phyloP scores from a whole-genome alignment of 2,797 vertebrate species.

The Astyanax mexicanus region DNA sequence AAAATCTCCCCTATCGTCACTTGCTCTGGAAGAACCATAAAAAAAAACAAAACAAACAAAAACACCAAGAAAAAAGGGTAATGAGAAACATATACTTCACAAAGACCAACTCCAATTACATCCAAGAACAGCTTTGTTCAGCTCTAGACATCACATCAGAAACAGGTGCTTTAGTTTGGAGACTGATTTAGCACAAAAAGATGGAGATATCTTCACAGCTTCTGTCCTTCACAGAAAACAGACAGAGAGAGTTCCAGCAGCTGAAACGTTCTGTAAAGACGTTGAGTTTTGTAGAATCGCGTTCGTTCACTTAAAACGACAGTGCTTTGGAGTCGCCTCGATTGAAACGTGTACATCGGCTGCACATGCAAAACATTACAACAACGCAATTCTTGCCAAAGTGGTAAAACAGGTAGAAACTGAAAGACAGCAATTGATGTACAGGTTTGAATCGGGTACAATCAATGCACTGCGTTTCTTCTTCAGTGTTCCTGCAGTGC shows the following conservation, averaged over 20 bases:
- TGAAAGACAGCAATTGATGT: background rate
- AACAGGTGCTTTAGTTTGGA: slow-evolving; percentile 69
- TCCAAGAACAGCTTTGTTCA: slow-evolving; percentile 72
- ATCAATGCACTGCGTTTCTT: background rate
- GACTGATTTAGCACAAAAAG: slow-evolving; percentile 69
- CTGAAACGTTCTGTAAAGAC: slow-evolving; percentile 45
- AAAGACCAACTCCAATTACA: slow-evolving; percentile 79
- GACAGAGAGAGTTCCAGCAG: slow-evolving; percentile 49
- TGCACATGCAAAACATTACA: background rate
- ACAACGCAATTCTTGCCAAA: background rate
- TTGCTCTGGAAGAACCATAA: slow-evolving; percentile 79
- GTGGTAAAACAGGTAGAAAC: background rate
- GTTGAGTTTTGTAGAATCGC: slow-evolving; percentile 57
- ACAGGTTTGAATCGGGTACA: background rate
- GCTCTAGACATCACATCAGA: slow-evolving; percentile 77
- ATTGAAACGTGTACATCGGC: background rate
- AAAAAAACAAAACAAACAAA: slow-evolving; percentile 64
- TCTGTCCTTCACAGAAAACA: slow-evolving; percentile 72
- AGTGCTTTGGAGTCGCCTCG: background rate
- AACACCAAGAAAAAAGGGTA: slow-evolving; percentile 66
- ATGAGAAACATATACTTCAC: slow-evolving; percentile 81
- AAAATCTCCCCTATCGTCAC: slow-evolving; percentile 76
- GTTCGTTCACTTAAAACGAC: slow-evolving; percentile 22
- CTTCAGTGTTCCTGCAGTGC: slow-evolving; percentile 50
- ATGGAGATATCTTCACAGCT: slow-evolving; percentile 75